Percentiles rank a stretch among this genome's conserved stretches.
Evolutionary conservation across 2,888 invertebrate species (phyloP).

Genomic region (Tetragonisca angustula): DNA sequence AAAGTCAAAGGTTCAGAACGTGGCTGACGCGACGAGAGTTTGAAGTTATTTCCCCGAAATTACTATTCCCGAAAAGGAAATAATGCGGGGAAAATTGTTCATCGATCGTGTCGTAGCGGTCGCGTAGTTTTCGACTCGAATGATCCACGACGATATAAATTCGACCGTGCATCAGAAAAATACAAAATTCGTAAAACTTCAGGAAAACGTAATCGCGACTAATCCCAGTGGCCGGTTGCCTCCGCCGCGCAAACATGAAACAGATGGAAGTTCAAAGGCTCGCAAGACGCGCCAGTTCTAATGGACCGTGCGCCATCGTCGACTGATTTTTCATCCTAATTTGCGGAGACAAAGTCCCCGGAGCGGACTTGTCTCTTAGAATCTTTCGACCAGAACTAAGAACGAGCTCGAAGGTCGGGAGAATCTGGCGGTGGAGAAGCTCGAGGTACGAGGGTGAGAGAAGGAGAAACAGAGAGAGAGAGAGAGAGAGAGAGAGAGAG

Average conservation of each 20-base stretch:
- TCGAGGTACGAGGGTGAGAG: not conserved
- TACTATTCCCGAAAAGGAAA: not conserved
- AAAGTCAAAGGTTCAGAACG: not conserved
- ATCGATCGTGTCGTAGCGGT: not conserved
- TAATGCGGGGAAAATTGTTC: not conserved
- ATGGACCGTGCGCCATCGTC: slow-evolving; percentile 42
- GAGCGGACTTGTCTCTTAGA: slow-evolving; percentile 24
- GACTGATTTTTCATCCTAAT: slow-evolving; percentile 69
- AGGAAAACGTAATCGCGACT: not conserved
- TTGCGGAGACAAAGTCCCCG: slow-evolving; percentile 62
- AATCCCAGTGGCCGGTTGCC: slow-evolving; percentile 21
- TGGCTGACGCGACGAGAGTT: not conserved
- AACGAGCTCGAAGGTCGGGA: slow-evolving; percentile 4
- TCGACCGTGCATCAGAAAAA: not conserved
- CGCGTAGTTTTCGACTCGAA: not conserved
- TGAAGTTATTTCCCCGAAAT: not conserved
- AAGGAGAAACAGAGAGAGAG: not conserved
- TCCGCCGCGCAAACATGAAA: slow-evolving; percentile 30
- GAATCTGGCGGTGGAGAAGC: not conserved
- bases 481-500: not conserved
- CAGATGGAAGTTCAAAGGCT: slow-evolving; percentile 6
- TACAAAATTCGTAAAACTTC: too few relatives aligned
- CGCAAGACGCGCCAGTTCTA: slow-evolving; percentile 48
- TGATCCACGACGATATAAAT: too few relatives aligned
- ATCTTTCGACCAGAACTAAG: slow-evolving; percentile 8